Evolutionary conservation across 2,113 vertebrate species (phyloP).

Genomic region (Danio rerio): DNA sequence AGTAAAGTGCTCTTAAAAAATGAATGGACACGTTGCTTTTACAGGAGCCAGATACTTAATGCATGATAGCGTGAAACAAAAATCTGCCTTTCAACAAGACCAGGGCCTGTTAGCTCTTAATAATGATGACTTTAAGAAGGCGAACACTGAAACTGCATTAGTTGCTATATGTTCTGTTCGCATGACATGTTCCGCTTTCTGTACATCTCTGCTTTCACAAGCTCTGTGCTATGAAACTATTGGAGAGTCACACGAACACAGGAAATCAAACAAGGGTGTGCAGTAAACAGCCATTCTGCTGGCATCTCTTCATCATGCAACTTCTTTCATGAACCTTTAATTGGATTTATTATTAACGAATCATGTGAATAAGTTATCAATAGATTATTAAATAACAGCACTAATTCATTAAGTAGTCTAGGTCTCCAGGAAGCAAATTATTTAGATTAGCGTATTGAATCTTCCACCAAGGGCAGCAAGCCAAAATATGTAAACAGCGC

Average conservation of each 20-base stretch:
- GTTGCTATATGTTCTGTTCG: slow-evolving; percentile 32
- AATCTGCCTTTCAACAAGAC: slow-evolving; percentile 43
- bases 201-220: background rate
- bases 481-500: too few relatives aligned
- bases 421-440: too few relatives aligned
- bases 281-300: background rate
- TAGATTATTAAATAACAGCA: too few relatives aligned
- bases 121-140: slow-evolving; percentile 21
- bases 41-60: slow-evolving; percentile 34
- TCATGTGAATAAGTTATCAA: too few relatives aligned
- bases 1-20: slow-evolving; percentile 58
- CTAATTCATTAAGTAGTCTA: too few relatives aligned
- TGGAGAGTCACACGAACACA: background rate
- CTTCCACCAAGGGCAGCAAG: too few relatives aligned
- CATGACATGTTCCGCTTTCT: background rate
- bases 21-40: slow-evolving; percentile 43
- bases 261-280: background rate
- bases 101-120: slow-evolving; percentile 36
- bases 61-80: slow-evolving; percentile 16
- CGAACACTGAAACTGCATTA: slow-evolving; percentile 41
- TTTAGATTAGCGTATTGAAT: too few relatives aligned
- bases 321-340: too few relatives aligned
- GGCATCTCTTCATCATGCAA: background rate
- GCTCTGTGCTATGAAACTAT: background rate
- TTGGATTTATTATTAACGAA: too few relatives aligned